Evolutionary conservation across 1,140 invertebrate species (phyloP).

Genomic region (Chrysoperla carnea): DNA sequence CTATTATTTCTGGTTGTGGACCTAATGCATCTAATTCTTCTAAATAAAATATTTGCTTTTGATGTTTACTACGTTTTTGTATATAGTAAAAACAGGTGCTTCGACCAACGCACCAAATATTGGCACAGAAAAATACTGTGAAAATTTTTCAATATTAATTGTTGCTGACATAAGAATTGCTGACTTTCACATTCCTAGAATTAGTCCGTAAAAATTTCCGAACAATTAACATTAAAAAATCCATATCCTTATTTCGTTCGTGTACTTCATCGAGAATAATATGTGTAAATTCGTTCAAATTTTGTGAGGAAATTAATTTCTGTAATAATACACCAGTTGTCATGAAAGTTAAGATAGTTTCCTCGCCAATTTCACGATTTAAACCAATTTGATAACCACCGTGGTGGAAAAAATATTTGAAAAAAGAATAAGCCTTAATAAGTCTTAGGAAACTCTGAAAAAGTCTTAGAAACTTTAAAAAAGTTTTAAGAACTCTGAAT

Average conservation of each 20-base stretch:
- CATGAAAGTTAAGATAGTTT: constrained; percentile 75
- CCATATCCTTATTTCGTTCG: constrained; percentile 85
- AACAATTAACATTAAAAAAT: constrained; percentile 75
- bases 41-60: constrained; percentile 48
- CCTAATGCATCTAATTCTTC: constrained; percentile 32
- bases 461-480: too few relatives aligned
- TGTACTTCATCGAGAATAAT: constrained; percentile 92
- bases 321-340: constrained; percentile 63
- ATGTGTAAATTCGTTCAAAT: constrained; percentile 62
- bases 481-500: too few relatives aligned
- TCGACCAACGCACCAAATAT: constrained; percentile 22
- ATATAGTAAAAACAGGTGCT: constrained; percentile 39
- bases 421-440: too few relatives aligned
- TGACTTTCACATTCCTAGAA: constrained; percentile 51
- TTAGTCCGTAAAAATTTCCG: constrained; percentile 60
- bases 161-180: constrained; percentile 85
- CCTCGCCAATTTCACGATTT: constrained; percentile 31
- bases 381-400: constrained; percentile 63
- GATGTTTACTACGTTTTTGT: constrained; percentile 27
- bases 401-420: too few relatives aligned
- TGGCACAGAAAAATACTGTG: constrained; percentile 47
- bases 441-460: too few relatives aligned
- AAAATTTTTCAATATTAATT: constrained; percentile 52
- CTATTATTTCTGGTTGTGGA: constrained; percentile 25
- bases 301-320: constrained; percentile 47